Conservation (phyloP, 2,797 vertebrate genomes). For the Epinephelus awoara region DNA sequence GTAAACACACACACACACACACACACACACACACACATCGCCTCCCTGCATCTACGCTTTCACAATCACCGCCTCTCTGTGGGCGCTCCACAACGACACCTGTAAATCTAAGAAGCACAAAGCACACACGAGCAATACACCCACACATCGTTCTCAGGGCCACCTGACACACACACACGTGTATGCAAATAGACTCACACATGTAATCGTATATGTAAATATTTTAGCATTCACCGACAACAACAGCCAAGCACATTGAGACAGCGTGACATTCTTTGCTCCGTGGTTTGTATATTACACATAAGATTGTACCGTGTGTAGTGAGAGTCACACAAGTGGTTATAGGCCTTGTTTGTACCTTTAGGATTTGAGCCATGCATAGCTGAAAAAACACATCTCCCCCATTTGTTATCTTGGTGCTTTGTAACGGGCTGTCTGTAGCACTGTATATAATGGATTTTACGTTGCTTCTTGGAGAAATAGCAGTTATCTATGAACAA, state of each 20-base stretch:
- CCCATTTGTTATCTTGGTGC: constrained; percentile 58
- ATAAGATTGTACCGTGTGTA: constrained; percentile 51
- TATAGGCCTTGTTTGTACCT: constrained; percentile 57
- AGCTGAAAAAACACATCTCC: constrained; percentile 37
- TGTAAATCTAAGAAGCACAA: constrained; percentile 80
- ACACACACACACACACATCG: no score
- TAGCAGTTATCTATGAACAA: constrained; percentile 31
- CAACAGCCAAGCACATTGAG: constrained; percentile 51
- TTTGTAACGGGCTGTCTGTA: constrained; percentile 60
- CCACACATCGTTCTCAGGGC: constrained; percentile 79
- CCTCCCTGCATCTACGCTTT: constrained; percentile 5
- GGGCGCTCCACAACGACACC: constrained; percentile 20
- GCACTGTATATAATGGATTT: constrained; percentile 59
- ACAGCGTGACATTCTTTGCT: constrained; percentile 42
- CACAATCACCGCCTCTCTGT: constrained; percentile 12
- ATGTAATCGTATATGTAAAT: constrained; percentile 58
- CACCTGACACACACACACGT: constrained; percentile 66
- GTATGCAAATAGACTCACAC: constrained; percentile 38
- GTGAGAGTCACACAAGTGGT: constrained; percentile 46
- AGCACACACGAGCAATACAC: constrained; percentile 67
- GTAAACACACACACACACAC: neutral
- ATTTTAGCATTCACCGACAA: constrained; percentile 27
- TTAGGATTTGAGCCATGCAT: constrained; percentile 74
- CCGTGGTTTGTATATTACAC: constrained; percentile 37
- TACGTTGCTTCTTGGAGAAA: constrained; percentile 30